A percentile compares a stretch with the other conserved stretches of the same genome.
These are phyloP conservation scores for Stenurella melanura DNA, from an alignment of 2,888 invertebrate species.

Conservation along the genomic window DNA sequence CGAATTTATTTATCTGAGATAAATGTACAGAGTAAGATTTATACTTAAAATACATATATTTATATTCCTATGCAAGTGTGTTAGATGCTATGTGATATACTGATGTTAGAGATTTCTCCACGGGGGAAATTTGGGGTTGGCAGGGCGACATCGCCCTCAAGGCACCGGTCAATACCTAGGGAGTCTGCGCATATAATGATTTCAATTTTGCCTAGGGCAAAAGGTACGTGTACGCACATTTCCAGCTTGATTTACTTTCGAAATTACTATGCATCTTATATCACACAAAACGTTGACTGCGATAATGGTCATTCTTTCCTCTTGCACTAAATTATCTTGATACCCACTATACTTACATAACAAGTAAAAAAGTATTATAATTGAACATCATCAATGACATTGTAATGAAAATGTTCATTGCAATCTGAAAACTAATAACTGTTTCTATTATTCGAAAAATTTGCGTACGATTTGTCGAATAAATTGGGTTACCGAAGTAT, in stretches of 20 bases:
- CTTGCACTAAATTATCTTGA: too few species aligned
- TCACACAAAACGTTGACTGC: neutral
- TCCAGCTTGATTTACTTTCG: conserved; percentile 51
- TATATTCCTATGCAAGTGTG: conserved; percentile 46
- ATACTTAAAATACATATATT: neutral
- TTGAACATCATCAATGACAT: too few species aligned
- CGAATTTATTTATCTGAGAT: neutral
- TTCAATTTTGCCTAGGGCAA: conserved; percentile 49
- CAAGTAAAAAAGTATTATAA: too few species aligned
- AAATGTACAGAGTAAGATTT: neutral
- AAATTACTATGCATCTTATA: conserved; percentile 38
- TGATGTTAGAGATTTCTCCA: conserved; percentile 54
- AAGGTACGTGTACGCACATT: conserved; percentile 57
- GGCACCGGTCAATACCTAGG: conserved; percentile 67
- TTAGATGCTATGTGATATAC: conserved; percentile 52
- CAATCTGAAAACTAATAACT: too few species aligned
- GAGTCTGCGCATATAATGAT: conserved; percentile 57
- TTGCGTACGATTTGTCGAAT: too few species aligned
- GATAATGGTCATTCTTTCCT: neutral
- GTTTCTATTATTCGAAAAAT: too few species aligned
- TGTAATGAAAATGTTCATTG: too few species aligned
- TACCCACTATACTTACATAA: too few species aligned
- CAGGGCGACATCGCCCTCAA: conserved; percentile 68
- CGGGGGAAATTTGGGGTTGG: conserved; percentile 65
- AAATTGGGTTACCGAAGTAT: too few species aligned